These are phyloP conservation scores for Agrochola lota DNA, from an alignment of 2,888 invertebrate species.

Conservation along the genomic window DNA sequence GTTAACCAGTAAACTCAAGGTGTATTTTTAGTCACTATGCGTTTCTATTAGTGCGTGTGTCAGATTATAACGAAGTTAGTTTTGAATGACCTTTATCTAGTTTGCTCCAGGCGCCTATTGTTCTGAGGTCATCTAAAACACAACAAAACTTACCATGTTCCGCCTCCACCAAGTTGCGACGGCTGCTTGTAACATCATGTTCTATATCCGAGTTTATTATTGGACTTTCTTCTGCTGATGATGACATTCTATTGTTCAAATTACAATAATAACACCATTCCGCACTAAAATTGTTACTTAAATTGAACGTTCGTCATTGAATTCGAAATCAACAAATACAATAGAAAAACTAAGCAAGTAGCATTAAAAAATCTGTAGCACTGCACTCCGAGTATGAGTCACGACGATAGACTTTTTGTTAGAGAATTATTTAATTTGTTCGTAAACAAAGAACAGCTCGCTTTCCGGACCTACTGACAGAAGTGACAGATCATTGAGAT, in stretches of 20 bases:
- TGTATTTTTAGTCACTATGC: slow-evolving; percentile 4
- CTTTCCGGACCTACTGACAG: slow-evolving; percentile 40
- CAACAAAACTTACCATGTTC: slow-evolving; percentile 75
- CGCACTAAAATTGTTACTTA: slow-evolving; percentile 44
- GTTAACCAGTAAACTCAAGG: background rate
- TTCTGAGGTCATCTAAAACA: slow-evolving; percentile 13
- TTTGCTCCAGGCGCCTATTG: background rate
- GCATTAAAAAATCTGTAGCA: slow-evolving; percentile 45
- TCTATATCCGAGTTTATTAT: slow-evolving; percentile 87
- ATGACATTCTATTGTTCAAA: slow-evolving; percentile 78
- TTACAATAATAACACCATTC: slow-evolving; percentile 73
- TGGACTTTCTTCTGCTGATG: slow-evolving; percentile 84
- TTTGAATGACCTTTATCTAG: slow-evolving; percentile 32
- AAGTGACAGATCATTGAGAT: slow-evolving; percentile 1
- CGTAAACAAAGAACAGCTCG: slow-evolving; percentile 70
- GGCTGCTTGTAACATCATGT: slow-evolving; percentile 84
- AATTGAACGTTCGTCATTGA: slow-evolving; percentile 37
- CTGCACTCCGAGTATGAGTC: slow-evolving; percentile 66
- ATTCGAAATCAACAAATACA: slow-evolving; percentile 53
- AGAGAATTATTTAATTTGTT: slow-evolving; percentile 54
- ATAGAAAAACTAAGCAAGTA: slow-evolving; percentile 59
- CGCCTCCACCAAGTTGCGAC: slow-evolving; percentile 80
- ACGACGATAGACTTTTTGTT: slow-evolving; percentile 64
- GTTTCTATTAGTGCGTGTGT: slow-evolving; percentile 3
- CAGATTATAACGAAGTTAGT: slow-evolving; percentile 29